Evolutionary conservation across 2,113 vertebrate genomes (phyloP).

Genomic region (Passer montanus): DNA sequence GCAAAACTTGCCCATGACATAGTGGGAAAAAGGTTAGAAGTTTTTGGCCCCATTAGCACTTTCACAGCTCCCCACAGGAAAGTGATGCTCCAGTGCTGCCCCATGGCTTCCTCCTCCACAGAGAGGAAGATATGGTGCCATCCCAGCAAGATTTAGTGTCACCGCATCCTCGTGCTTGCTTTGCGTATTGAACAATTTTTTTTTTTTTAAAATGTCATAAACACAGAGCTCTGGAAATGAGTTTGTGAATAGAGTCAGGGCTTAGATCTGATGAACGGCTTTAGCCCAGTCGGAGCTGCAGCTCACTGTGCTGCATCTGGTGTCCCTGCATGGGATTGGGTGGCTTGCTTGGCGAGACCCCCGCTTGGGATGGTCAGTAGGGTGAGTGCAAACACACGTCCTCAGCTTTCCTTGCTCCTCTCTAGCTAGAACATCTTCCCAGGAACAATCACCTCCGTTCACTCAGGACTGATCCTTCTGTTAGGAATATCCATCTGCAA

Average conservation of each 20-base stretch:
- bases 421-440: background rate
- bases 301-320: background rate
- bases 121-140: background rate
- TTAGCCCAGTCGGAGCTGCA: background rate
- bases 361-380: background rate
- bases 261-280: background rate
- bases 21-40: background rate
- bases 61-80: background rate
- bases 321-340: background rate
- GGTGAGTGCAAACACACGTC: background rate
- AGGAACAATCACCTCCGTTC: background rate
- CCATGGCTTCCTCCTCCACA: background rate
- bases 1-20: background rate
- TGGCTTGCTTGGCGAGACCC: accelerated
- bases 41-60: background rate
- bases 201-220: background rate
- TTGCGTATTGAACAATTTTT: background rate
- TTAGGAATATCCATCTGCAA: background rate
- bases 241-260: background rate
- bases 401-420: background rate
- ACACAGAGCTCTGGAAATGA: background rate
- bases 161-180: background rate
- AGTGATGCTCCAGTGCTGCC: background rate
- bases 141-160: background rate
- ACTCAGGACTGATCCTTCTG: background rate